A percentile compares a stretch with the other conserved stretches of the same genome.
Conservation (phyloP, 1,140 invertebrate species). For the Zaprionus vittiger region DNA sequence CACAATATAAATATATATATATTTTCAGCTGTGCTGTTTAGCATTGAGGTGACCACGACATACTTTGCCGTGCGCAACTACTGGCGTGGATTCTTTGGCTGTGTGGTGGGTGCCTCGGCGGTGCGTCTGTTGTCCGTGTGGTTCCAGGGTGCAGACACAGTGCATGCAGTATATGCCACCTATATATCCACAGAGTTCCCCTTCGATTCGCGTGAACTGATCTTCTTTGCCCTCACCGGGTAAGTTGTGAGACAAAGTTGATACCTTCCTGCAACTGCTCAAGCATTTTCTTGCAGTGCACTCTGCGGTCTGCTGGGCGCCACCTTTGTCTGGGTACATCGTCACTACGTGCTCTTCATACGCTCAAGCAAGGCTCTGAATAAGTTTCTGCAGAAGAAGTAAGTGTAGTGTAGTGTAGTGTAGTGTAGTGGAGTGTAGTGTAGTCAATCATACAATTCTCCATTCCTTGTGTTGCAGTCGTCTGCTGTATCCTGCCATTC, state of each 20-base stretch:
- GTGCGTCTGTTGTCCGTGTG: constrained; percentile 97
- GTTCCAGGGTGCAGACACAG: constrained; percentile 97
- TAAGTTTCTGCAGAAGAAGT: constrained; percentile 98
- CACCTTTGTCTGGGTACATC: constrained; percentile 96
- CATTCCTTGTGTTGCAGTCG: constrained; percentile 86
- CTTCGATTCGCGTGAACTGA: constrained; percentile 98
- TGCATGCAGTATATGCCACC: constrained; percentile 97
- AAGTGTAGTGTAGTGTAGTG: constrained; percentile 84
- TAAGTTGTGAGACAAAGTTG: constrained; percentile 84
- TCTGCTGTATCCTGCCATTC: constrained; percentile 94
- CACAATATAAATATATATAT: not conserved
- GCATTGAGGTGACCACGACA: constrained; percentile 99
- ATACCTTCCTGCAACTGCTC: not conserved
- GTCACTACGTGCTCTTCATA: constrained; percentile 98
- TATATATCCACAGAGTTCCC: constrained; percentile 97
- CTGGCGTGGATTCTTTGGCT: constrained; percentile 99
- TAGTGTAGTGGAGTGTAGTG: no score
- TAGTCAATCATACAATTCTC: not conserved
- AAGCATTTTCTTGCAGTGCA: constrained; percentile 14
- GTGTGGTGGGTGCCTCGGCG: constrained; percentile 96
- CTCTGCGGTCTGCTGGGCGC: constrained; percentile 95
- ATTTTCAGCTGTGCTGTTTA: constrained; percentile 95
- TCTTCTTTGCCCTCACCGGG: constrained; percentile 97
- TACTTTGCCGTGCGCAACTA: constrained; percentile 99
- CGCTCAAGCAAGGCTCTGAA: constrained; percentile 96